A percentile compares a stretch with the other conserved stretches of the same genome.
Evolutionary conservation across 2,888 invertebrate species (phyloP).

Genomic region (Tubulanus polymorphus): DNA sequence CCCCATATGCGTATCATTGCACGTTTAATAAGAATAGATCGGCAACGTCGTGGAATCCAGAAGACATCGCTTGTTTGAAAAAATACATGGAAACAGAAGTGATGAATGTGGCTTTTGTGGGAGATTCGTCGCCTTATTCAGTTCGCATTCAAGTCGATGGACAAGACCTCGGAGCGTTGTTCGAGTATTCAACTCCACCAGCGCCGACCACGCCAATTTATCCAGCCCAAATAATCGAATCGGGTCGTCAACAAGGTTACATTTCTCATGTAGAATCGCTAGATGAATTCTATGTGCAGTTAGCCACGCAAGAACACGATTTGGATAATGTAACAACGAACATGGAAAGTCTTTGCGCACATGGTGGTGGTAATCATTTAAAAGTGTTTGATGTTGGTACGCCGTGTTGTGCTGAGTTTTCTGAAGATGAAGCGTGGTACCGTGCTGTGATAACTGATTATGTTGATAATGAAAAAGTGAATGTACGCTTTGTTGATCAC

Average conservation of each 20-base stretch:
- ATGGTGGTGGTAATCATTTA: not conserved
- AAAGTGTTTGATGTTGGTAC: slow-evolving; percentile 13
- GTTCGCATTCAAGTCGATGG: not conserved
- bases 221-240: not conserved
- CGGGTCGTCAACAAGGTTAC: slow-evolving; percentile 11
- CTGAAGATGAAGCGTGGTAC: slow-evolving; percentile 37
- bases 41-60: no score
- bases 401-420: slow-evolving; percentile 31
- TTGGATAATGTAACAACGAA: slow-evolving; percentile 19
- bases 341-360: not conserved
- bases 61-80: not conserved
- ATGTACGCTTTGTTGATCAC: slow-evolving; percentile 44
- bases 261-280: slow-evolving; percentile 25
- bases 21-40: not conserved
- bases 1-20: slow-evolving; percentile 25
- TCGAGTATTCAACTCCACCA: not conserved
- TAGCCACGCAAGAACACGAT: slow-evolving; percentile 21
- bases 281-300: slow-evolving; percentile 29
- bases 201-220: not conserved
- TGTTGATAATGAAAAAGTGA: slow-evolving; percentile 14
- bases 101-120: not conserved
- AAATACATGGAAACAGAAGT: not conserved
- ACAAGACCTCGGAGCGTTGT: not conserved
- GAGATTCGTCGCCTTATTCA: not conserved
- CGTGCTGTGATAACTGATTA: slow-evolving; percentile 27